A percentile compares a stretch with the other conserved stretches of the same genome.
These are phyloP conservation scores for Nicator chloris DNA, from an alignment of 2,113 vertebrate species.

Conservation along the genomic window DNA sequence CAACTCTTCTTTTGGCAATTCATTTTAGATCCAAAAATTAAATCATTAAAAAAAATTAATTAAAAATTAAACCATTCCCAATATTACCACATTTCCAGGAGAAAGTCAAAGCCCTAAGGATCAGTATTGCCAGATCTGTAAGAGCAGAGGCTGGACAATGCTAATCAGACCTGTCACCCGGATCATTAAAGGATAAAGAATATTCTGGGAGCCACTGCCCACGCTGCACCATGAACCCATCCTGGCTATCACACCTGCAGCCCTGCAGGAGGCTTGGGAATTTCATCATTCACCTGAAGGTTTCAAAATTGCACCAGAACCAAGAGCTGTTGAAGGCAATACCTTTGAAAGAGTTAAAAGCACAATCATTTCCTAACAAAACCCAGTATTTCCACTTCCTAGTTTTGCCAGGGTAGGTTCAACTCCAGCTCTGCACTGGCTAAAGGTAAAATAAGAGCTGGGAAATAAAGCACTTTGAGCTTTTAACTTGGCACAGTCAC, in stretches of 20 bases:
- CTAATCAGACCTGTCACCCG: not conserved
- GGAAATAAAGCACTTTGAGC: not conserved
- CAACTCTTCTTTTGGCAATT: not conserved
- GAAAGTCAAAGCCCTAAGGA: not conserved
- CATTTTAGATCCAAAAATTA: not conserved
- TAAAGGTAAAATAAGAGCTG: not conserved
- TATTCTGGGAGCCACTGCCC: not conserved
- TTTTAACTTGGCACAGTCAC: not conserved
- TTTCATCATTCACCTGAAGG: not conserved
- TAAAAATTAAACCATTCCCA: accelerated
- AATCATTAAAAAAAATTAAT: too few relatives aligned
- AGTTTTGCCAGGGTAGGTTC: not conserved
- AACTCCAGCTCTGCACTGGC: not conserved
- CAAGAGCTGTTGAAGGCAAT: not conserved
- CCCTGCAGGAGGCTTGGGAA: not conserved
- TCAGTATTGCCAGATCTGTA: not conserved
- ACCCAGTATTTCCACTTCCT: not conserved
- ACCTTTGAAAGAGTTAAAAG: not conserved
- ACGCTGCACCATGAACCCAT: not conserved
- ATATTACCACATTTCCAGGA: not conserved
- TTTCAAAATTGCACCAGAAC: not conserved
- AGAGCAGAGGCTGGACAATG: not conserved
- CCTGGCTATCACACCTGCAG: not conserved
- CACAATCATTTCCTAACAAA: not conserved
- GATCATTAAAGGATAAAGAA: not conserved